These are phyloP conservation scores for Lithophane ornitopus DNA, from an alignment of 2,888 invertebrate species.

Conservation along the genomic window DNA sequence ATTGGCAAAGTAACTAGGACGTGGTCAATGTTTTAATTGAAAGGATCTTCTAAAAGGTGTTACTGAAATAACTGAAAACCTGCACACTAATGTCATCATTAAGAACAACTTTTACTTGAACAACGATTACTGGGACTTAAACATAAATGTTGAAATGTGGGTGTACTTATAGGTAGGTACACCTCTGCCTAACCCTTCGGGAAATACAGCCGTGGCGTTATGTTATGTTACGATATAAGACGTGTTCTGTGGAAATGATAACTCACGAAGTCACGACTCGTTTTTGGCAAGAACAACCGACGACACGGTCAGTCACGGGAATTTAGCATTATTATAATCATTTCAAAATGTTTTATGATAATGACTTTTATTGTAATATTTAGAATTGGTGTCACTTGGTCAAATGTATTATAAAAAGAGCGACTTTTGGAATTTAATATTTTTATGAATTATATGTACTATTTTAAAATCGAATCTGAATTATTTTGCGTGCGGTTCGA, in stretches of 20 bases:
- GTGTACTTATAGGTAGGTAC: no score
- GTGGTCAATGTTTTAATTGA: not conserved
- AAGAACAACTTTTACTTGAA: no score
- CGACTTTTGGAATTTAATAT: not conserved
- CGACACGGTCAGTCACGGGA: not conserved
- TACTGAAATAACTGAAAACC: no score
- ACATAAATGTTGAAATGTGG: no score
- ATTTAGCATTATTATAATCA: slow-evolving; percentile 17
- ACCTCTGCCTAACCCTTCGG: not conserved
- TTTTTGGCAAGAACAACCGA: not conserved
- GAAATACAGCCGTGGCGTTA: not conserved
- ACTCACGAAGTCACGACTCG: not conserved
- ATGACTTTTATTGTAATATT: slow-evolving; percentile 27
- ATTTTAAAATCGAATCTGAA: not conserved
- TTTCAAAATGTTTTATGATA: slow-evolving; percentile 12
- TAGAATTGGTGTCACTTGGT: slow-evolving; percentile 44
- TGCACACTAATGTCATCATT: no score
- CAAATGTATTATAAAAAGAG: slow-evolving; percentile 6
- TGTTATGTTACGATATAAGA: not conserved
- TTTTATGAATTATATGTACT: not conserved
- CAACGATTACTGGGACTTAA: no score
- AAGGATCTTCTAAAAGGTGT: not conserved
- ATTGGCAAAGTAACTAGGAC: not conserved
- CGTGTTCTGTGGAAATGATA: not conserved
- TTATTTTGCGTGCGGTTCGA: not conserved